phyloP scores from a whole-genome alignment of 2,888 invertebrate species.

The Macrophya alboannulata region DNA sequence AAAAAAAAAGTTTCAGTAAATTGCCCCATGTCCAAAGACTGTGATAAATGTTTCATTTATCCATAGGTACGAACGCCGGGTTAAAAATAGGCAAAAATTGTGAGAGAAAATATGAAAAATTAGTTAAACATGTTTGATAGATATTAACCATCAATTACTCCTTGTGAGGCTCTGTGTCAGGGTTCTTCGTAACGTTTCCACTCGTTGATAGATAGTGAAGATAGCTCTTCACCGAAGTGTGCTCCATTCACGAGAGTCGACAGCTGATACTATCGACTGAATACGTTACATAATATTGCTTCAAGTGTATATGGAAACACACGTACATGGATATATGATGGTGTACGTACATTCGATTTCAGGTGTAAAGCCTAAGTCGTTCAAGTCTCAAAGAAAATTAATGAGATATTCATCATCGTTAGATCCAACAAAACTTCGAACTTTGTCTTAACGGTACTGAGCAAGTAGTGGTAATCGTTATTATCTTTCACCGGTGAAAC shows the following conservation, averaged over 20 bases:
- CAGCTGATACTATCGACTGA: conserved; percentile 32
- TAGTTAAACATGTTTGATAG: neutral
- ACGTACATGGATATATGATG: neutral
- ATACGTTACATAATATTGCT: conserved; percentile 8
- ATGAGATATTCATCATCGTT: neutral
- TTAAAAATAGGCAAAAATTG: neutral
- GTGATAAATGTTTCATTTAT: neutral
- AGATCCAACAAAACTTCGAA: neutral
- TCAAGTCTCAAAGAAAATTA: neutral
- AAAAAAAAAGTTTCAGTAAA: neutral
- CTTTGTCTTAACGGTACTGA: neutral
- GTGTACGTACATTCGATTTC: neutral
- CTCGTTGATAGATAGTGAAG: conserved; percentile 15
- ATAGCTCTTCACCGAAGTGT: conserved; percentile 43
- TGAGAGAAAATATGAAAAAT: neutral
- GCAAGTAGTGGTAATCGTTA: neutral
- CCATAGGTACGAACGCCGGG: neutral
- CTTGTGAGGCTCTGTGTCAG: neutral
- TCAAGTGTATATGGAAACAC: neutral
- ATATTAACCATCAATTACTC: neutral
- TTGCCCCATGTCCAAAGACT: neutral
- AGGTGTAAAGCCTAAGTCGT: neutral
- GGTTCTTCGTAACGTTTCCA: neutral
- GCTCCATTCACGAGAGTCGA: conserved; percentile 15
- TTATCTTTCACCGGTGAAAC: neutral